Base-by-base conservation (phyloP, 64 coral and sea anemone genomes). In the Hydrozoanthus tunicans region DNA sequence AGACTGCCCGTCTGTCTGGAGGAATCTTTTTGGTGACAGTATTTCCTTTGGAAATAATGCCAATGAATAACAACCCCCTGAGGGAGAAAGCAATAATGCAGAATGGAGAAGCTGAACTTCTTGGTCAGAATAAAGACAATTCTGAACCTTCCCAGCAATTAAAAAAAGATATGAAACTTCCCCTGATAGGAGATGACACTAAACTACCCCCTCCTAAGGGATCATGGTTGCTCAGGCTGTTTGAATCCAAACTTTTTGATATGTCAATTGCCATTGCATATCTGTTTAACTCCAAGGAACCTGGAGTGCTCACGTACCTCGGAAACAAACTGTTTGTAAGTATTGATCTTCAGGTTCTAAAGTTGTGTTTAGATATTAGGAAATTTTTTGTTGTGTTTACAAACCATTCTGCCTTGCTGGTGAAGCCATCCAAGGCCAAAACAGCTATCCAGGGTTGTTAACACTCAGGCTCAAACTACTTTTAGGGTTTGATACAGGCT, bases 221-320 rank as follows among this genome's bases (percentile, higher is more conserved):
- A 51, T 99, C 97, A 5, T 99, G 97, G 89, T 77, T 99, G 3
- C 60, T 99, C 52, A 71, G 97, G 10, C 78, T 99, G 10, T 99
- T 99, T 92, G 97, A 99, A 56, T 99, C 97, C 0, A 99, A 99
- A 66, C 82, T 99, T 14, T 99, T 99, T 90, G 94, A 99, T 61
- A 99, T 99, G 97, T 99, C 97, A 53, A 99, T 99, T 85, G 97
- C 97, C 17, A 96, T 99, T 52, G 94, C 97, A 75, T 99, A 99
- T 65, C 89, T 99, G 66, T 99, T 99, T 72, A 95, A 99, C 51
- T 99, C 97, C 53, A 99, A 99, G 62, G 97, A 99, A 89, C 94
- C 94, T 24, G 97, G 97, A 43, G 97, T 99, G 7, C 79, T 96
- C 7, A 89, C 97, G 59, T 99, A 99, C 54, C 94, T 99, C 79